These are phyloP conservation scores for Gymnoscopelus braueri DNA, from an alignment of 2,797 vertebrate species.

Conservation along the genomic window DNA sequence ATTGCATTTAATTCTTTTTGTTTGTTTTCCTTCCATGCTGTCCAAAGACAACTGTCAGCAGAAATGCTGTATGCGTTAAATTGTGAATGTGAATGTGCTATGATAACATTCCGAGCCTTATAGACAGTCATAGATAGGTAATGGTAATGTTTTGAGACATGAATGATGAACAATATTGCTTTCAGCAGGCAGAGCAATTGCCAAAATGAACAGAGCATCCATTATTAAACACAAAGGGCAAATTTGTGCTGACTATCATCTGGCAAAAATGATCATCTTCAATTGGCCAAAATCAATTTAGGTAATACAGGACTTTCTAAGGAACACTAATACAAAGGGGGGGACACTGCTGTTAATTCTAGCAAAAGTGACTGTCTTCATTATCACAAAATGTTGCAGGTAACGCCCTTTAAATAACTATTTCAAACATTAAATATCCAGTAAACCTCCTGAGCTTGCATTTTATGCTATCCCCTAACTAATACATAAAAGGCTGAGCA, in stretches of 20 bases:
- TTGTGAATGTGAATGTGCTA: conserved; percentile 50
- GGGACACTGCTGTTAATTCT: too few species aligned
- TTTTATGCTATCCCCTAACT: conserved; percentile 6
- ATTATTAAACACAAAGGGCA: conserved; percentile 1
- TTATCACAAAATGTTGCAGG: conserved; percentile 2
- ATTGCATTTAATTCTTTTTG: conserved; percentile 27
- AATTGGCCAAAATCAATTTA: background rate
- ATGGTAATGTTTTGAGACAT: conserved; percentile 9
- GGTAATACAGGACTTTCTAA: too few species aligned
- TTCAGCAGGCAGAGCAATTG: background rate
- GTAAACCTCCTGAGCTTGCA: conserved; percentile 5
- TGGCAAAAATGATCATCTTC: background rate
- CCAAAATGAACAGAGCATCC: background rate
- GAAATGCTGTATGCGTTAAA: conserved; percentile 26
- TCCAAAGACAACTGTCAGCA: conserved; percentile 11
- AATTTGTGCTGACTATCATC: background rate
- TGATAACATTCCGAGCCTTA: conserved; percentile 1
- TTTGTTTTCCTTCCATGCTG: conserved; percentile 11
- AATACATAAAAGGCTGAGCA: conserved; percentile 26
- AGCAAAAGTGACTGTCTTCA: background rate
- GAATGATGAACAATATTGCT: conserved; percentile 13
- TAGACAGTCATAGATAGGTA: conserved; percentile 6
- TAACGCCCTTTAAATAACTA: conserved; percentile 2
- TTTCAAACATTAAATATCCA: conserved; percentile 16
- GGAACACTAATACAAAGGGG: too few species aligned